Evolutionary conservation across 1,140 invertebrate species (phyloP).

Genomic region (Hypothenemus hampei): DNA sequence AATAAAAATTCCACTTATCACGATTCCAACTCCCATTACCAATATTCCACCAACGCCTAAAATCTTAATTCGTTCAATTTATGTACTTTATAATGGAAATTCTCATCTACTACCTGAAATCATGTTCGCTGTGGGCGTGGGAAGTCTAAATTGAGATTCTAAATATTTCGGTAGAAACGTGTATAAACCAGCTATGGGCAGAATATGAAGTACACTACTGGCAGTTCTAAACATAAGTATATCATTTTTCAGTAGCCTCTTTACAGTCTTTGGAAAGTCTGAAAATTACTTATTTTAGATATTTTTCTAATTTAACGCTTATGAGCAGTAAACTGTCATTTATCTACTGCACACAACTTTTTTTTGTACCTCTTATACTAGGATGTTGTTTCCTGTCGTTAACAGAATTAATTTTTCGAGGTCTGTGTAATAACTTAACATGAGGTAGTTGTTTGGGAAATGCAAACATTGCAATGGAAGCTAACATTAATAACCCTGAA

Average conservation of each 20-base stretch:
- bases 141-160: slow-evolving; percentile 84
- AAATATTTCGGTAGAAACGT: slow-evolving; percentile 92
- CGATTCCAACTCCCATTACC: slow-evolving; percentile 84
- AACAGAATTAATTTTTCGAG: slow-evolving; percentile 41
- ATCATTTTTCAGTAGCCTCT: slow-evolving; percentile 79
- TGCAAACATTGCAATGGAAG: slow-evolving; percentile 81
- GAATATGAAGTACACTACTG: slow-evolving; percentile 80
- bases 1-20: slow-evolving; percentile 81
- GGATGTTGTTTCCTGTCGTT: slow-evolving; percentile 54
- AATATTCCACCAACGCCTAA: slow-evolving; percentile 83
- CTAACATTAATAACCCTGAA: slow-evolving; percentile 69
- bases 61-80: slow-evolving; percentile 24
- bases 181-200: slow-evolving; percentile 86
- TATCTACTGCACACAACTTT: background rate
- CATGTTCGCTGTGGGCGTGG: slow-evolving; percentile 84
- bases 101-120: slow-evolving; percentile 68
- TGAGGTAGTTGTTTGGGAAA: slow-evolving; percentile 69
- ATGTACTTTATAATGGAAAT: slow-evolving; percentile 1
- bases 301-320: background rate
- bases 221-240: slow-evolving; percentile 86
- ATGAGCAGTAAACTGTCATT: background rate
- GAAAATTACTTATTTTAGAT: slow-evolving; percentile 16
- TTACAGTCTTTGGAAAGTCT: slow-evolving; percentile 86
- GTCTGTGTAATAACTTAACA: slow-evolving; percentile 42
- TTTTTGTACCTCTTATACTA: slow-evolving; percentile 48